A percentile compares a stretch with the other conserved stretches of the same genome.
Conservation (phyloP, 2,888 invertebrate species). For the Noctua janthe region DNA sequence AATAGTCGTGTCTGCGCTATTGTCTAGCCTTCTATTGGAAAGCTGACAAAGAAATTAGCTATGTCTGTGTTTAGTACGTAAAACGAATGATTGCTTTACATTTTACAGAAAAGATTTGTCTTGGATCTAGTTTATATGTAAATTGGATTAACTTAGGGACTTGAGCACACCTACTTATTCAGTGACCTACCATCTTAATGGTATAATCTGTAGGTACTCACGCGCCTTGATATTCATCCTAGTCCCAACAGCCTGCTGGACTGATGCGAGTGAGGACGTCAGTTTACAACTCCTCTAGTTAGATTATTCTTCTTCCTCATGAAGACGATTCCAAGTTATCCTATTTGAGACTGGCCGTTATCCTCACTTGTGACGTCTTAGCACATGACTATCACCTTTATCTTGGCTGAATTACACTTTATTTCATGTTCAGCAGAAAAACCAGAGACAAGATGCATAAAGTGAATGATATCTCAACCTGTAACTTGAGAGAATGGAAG, state of each 20-base stretch:
- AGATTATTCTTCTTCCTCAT: neutral
- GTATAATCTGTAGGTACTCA: no score
- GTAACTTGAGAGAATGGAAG: neutral
- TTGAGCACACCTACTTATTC: neutral
- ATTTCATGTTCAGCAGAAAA: neutral
- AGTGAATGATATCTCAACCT: neutral
- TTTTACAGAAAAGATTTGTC: slow-evolving; percentile 7
- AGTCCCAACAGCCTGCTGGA: neutral
- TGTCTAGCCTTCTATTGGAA: slow-evolving; percentile 78
- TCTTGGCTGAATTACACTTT: neutral
- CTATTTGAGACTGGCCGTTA: neutral
- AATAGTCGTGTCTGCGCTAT: slow-evolving; percentile 76
- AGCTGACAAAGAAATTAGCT: slow-evolving; percentile 74
- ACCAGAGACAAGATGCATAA: neutral
- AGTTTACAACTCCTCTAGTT: neutral
- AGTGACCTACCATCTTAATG: neutral
- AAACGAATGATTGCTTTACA: slow-evolving; percentile 46
- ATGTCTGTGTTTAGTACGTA: slow-evolving; percentile 57
- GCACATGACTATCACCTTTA: neutral
- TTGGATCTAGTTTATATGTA: neutral
- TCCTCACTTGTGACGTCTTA: neutral
- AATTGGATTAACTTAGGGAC: neutral
- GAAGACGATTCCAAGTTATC: neutral
- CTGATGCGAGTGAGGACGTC: neutral
- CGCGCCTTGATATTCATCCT: neutral